phyloP scores from a whole-genome alignment of 2,113 vertebrate genomes.

The Anguilla rostrata region DNA sequence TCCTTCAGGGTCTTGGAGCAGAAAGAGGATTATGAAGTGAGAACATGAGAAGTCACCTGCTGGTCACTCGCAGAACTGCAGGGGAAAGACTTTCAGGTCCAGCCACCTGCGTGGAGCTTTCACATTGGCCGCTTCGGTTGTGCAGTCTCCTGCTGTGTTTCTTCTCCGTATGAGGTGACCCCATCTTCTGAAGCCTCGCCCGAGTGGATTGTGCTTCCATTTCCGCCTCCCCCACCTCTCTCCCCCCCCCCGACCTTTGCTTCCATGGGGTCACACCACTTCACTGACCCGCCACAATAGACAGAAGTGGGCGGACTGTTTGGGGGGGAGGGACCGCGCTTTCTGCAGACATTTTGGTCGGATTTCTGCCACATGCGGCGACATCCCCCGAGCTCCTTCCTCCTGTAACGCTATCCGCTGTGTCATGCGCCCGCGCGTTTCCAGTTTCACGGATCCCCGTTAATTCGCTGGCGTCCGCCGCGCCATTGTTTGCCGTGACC shows the following conservation, averaged over 20 bases:
- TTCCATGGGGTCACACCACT: neutral
- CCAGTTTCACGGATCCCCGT: neutral
- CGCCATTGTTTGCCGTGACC: neutral
- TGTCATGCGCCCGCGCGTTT: neutral
- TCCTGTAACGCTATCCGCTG: neutral
- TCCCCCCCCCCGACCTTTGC: neutral
- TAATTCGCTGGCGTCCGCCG: neutral
- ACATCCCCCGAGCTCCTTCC: neutral
- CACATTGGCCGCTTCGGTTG: neutral
- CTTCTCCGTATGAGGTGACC: neutral
- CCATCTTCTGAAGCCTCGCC: neutral
- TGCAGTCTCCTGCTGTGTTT: neutral
- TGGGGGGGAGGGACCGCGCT: neutral
- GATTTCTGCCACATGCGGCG: neutral
- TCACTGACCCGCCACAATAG: neutral
- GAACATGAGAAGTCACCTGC: constrained; percentile 3
- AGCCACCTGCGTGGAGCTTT: neutral
- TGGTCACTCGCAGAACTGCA: neutral
- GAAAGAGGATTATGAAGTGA: neutral
- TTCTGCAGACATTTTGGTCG: neutral
- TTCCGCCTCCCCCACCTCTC: neutral
- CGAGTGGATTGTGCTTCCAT: neutral
- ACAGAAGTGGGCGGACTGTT: neutral
- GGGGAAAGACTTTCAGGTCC: neutral
- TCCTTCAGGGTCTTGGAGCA: constrained; percentile 38